Conservation (phyloP, 1,140 invertebrate genomes). For the Pseudobourletiella spinata region DNA sequence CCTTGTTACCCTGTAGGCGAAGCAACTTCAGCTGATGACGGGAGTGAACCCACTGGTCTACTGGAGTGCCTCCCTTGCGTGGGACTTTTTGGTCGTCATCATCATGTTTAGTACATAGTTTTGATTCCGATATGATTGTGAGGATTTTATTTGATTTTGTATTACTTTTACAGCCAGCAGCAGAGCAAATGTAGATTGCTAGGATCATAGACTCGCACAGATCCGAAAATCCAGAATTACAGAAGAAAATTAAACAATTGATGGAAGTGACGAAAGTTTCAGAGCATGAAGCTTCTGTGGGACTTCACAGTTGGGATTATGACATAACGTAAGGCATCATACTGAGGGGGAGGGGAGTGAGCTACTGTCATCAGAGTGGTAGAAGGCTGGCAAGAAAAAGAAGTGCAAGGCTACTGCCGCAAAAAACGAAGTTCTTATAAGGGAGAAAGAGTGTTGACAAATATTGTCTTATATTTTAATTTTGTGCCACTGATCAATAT, state of each 20-base stretch:
- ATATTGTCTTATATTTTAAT: too few species aligned
- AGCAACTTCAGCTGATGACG: too few species aligned
- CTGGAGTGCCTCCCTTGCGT: too few species aligned
- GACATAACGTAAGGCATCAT: slow-evolving; percentile 50
- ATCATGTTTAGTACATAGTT: too few species aligned
- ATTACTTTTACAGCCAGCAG: slow-evolving; percentile 43
- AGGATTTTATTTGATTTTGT: too few species aligned
- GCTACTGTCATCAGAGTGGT: slow-evolving; percentile 33
- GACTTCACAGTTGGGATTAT: slow-evolving; percentile 69
- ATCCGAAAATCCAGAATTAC: slow-evolving; percentile 55
- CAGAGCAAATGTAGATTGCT: slow-evolving; percentile 57
- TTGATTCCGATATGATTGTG: too few species aligned
- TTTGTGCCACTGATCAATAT: too few species aligned
- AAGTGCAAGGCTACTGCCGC: slow-evolving; percentile 25
- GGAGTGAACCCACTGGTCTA: too few species aligned
- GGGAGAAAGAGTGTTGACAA: slow-evolving; percentile 30
- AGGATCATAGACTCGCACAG: slow-evolving; percentile 55
- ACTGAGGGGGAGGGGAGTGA: slow-evolving; percentile 30
- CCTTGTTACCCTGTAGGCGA: too few species aligned
- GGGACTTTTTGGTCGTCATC: too few species aligned
- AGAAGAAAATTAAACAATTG: slow-evolving; percentile 63
- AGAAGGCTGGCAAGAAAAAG: slow-evolving; percentile 29
- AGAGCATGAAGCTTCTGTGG: slow-evolving; percentile 72
- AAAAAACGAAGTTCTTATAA: slow-evolving; percentile 19
- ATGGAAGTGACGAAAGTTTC: slow-evolving; percentile 69